Evolutionary conservation across 2,113 vertebrate genomes (phyloP).

Genomic region (Vulpes vulpes): DNA sequence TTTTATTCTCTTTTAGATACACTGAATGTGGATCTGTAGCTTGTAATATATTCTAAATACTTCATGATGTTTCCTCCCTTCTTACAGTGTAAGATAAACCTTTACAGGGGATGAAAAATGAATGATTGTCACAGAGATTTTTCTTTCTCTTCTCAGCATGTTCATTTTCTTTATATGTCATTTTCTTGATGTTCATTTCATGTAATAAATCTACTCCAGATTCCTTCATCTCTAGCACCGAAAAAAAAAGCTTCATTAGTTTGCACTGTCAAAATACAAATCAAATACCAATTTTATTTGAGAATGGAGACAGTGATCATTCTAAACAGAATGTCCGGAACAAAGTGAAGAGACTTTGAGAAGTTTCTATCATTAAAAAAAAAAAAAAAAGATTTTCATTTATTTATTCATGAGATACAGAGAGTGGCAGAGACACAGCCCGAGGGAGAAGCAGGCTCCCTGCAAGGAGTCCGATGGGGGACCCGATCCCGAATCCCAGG

Average conservation of each 20-base stretch:
- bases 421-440: too few relatives aligned
- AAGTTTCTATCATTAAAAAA: not conserved
- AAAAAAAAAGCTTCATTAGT: slow-evolving; percentile 55
- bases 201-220: slow-evolving; percentile 55
- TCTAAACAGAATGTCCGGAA: slow-evolving; percentile 46
- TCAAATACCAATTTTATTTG: slow-evolving; percentile 62
- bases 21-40: slow-evolving; percentile 43
- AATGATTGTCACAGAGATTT: slow-evolving; percentile 60
- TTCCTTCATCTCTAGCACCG: slow-evolving; percentile 56
- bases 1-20: slow-evolving; percentile 44
- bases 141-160: slow-evolving; percentile 50
- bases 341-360: slow-evolving; percentile 48
- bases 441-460: too few relatives aligned
- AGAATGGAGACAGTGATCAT: slow-evolving; percentile 44
- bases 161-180: slow-evolving; percentile 52
- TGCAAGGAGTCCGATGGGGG: too few relatives aligned
- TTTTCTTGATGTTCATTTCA: slow-evolving; percentile 64
- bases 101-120: slow-evolving; percentile 63
- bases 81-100: slow-evolving; percentile 57
- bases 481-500: too few relatives aligned
- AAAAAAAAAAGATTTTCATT: too few relatives aligned
- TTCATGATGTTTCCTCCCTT: slow-evolving; percentile 7
- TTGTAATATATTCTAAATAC: slow-evolving; percentile 54
- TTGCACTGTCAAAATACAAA: slow-evolving; percentile 62
- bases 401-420: too few relatives aligned